Evolutionary conservation across 2,113 vertebrate species (phyloP).

Genomic region (Seriola aureovittata): DNA sequence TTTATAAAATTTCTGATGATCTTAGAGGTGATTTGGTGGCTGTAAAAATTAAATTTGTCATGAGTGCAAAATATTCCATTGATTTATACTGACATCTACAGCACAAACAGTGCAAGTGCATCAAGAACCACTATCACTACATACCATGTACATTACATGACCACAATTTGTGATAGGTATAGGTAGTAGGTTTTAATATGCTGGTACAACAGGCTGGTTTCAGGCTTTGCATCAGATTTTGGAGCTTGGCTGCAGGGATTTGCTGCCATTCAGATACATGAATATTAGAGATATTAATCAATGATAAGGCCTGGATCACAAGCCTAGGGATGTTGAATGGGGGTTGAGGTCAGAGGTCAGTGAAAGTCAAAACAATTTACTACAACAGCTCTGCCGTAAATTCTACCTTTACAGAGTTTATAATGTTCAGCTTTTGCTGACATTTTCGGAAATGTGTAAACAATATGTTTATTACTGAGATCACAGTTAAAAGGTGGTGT

Average conservation of each 20-base stretch:
- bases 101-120: constrained; percentile 20
- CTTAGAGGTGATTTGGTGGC: background rate
- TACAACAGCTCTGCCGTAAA: background rate
- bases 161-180: background rate
- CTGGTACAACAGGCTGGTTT: too few species aligned
- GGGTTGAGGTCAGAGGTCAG: too few species aligned
- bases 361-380: too few species aligned
- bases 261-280: too few species aligned
- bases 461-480: background rate
- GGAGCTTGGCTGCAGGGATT: too few species aligned
- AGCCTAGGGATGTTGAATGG: too few species aligned
- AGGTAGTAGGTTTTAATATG: too few species aligned
- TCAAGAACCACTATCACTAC: background rate
- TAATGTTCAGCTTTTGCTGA: background rate
- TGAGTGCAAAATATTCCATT: background rate
- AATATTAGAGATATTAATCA: too few species aligned
- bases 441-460: background rate
- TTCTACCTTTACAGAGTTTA: background rate
- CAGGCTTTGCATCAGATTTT: too few species aligned
- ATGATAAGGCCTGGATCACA: too few species aligned
- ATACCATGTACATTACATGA: too few species aligned
- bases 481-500: background rate
- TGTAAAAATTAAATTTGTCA: background rate
- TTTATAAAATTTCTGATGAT: background rate
- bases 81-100: constrained; percentile 51